These are phyloP conservation scores for Drosophila mauritiana DNA, from an alignment of 1,140 invertebrate genomes.

Conservation along the genomic window DNA sequence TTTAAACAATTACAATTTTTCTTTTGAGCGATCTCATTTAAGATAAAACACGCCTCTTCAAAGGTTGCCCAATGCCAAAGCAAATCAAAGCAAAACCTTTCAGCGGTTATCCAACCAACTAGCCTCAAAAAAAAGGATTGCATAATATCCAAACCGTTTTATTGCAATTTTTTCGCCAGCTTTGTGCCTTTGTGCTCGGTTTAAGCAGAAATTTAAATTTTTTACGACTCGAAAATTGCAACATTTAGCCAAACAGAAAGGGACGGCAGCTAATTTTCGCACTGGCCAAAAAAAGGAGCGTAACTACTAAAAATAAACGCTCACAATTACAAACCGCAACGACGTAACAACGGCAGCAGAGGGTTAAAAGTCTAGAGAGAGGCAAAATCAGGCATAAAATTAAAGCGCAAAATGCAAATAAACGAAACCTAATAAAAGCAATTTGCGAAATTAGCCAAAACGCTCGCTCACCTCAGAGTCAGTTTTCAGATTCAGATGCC, in stretches of 20 bases:
- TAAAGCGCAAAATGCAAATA: constrained; percentile 84
- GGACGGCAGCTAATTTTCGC: constrained; percentile 54
- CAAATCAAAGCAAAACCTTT: constrained; percentile 35
- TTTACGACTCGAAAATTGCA: constrained; percentile 76
- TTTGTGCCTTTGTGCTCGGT: constrained; percentile 14
- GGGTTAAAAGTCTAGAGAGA: constrained; percentile 48
- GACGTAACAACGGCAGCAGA: constrained; percentile 63
- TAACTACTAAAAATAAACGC: constrained; percentile 39
- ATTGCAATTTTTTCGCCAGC: constrained; percentile 46
- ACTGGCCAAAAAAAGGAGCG: constrained; percentile 26
- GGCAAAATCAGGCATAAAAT: constrained; percentile 67
- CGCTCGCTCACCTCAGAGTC: constrained; percentile 47
- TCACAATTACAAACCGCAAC: constrained; percentile 46
- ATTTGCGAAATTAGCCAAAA: constrained; percentile 81
- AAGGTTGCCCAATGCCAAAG: constrained; percentile 32
- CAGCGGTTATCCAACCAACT: constrained; percentile 44
- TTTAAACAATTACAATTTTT: constrained; percentile 26
- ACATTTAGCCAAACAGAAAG: constrained; percentile 61
- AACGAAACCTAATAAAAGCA: constrained; percentile 84
- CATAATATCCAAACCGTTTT: constrained; percentile 60
- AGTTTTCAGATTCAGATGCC: constrained; percentile 16
- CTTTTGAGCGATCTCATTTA: constrained; percentile 53
- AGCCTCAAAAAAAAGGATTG: constrained; percentile 56
- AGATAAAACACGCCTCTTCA: constrained; percentile 57
- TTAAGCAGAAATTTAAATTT: constrained; percentile 60